phyloP scores from a whole-genome alignment of 2,888 invertebrate genomes.

The Apamea sordens region DNA sequence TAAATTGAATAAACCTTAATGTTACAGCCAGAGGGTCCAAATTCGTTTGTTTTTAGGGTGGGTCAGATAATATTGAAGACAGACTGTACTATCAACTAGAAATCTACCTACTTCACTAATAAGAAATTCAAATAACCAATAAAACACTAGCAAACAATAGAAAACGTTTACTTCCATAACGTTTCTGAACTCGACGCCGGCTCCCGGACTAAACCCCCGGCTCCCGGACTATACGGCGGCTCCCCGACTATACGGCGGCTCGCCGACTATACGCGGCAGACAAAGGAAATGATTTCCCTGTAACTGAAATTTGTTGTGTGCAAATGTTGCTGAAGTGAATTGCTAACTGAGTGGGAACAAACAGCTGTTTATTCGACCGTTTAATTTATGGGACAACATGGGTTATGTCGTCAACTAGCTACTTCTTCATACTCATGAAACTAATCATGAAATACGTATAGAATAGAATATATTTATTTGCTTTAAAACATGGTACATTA shows the following conservation, averaged over 20 bases:
- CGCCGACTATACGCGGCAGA: constrained; percentile 42
- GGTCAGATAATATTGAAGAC: too few species aligned
- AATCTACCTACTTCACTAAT: background rate
- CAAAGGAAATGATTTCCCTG: constrained; percentile 70
- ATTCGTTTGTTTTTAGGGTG: too few species aligned
- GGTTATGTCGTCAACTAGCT: background rate
- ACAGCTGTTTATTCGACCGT: constrained; percentile 19
- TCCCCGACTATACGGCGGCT: background rate
- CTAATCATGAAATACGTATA: too few species aligned
- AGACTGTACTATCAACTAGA: background rate
- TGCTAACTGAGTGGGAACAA: constrained; percentile 57
- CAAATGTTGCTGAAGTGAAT: constrained; percentile 66
- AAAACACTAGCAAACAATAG: background rate
- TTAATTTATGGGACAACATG: constrained; percentile 45
- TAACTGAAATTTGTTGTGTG: constrained; percentile 72
- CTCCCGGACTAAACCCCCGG: background rate
- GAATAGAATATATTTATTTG: too few species aligned
- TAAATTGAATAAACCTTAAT: too few species aligned
- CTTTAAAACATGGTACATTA: too few species aligned
- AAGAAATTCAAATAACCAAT: background rate
- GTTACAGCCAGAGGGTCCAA: too few species aligned
- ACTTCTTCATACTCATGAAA: too few species aligned
- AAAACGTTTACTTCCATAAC: background rate
- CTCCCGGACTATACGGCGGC: constrained; percentile 26
- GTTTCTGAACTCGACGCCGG: background rate